Percentiles rank a stretch among this genome's conserved stretches.
Conservation (phyloP, 2,797 vertebrate species). For the Malurus splendens region DNA sequence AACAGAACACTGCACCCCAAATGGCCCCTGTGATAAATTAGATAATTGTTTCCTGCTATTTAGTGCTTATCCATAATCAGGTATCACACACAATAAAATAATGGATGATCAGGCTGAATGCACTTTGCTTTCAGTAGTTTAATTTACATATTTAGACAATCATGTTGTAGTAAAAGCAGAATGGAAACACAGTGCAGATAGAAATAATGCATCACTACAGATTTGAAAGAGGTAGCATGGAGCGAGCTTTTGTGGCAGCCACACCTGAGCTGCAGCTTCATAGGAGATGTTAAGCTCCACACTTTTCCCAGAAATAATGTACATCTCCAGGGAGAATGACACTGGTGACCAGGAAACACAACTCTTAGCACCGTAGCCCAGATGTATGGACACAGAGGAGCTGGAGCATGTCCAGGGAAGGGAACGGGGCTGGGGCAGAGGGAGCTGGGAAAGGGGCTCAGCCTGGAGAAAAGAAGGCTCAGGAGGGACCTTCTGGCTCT, state of each 20-base stretch:
- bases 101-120: not conserved
- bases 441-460: not conserved
- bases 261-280: not conserved
- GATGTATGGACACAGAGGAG: fast-evolving
- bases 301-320: too few relatives aligned
- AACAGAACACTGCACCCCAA: not conserved
- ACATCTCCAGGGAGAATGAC: not conserved
- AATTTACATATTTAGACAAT: not conserved
- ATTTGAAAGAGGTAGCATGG: not conserved
- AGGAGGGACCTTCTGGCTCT: not conserved
- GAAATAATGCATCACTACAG: not conserved
- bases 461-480: not conserved
- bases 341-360: not conserved
- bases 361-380: not conserved
- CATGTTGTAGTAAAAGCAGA: not conserved
- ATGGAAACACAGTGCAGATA: not conserved
- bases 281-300: fast-evolving
- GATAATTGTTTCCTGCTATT: not conserved
- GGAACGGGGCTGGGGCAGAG: not conserved
- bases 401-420: fast-evolving
- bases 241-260: not conserved
- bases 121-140: not conserved
- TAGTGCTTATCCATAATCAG: not conserved
- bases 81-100: not conserved
- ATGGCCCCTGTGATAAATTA: not conserved